Evolutionary conservation across 2,888 invertebrate species (phyloP), one percentile per base, ranked within the genome.

Genomic region (Pyrrhia umbra): DNA sequence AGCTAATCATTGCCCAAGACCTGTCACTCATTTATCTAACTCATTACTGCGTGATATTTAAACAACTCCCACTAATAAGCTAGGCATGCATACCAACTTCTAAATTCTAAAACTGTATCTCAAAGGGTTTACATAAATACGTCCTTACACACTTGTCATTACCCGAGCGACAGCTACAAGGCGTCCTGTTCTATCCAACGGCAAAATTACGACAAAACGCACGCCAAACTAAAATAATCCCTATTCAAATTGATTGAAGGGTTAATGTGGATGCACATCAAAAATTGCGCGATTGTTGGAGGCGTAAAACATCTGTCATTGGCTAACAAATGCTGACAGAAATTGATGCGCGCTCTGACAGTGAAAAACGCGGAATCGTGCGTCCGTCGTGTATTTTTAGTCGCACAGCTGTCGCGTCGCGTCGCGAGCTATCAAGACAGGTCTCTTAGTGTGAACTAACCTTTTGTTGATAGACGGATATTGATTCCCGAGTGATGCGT

Each of bases 301-400:
- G 90, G 92, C 91, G 92, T 92, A 88, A 89, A 90, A 86, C 92
- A 92, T 93, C 92, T 93, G 93, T 94, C 94, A 94, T 92, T 94
- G 90, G 89, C 88, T 92, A 94, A 94, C 93, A 90, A 92, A 93
- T 90, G 90, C 85, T 80, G 94, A 94, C 94, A 92, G 92, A 82
- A 92, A 94, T 94, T 94, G 94, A 94, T 94, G 94, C 85, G 90
- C 83, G 81, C 84, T 85, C 79, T 91, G 94, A 94, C 94, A 93
- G 93, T 94, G 94, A 94, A 94, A 94, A 94, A 94, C 93, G 92
- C 92, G 91, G 92, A 93, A 90, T 92, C 86, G 88, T 85, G 89
- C 91, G 92, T 89, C 91, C 89, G 87, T 64, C 81, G 81, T 70
- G 77, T 93, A 93, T 91, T 89, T 90, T 88, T 92, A 90, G 92